A percentile compares a stretch with the other conserved stretches of the same genome.
Conservation (phyloP, 2,888 invertebrate genomes). For the Conomelus anceps region DNA sequence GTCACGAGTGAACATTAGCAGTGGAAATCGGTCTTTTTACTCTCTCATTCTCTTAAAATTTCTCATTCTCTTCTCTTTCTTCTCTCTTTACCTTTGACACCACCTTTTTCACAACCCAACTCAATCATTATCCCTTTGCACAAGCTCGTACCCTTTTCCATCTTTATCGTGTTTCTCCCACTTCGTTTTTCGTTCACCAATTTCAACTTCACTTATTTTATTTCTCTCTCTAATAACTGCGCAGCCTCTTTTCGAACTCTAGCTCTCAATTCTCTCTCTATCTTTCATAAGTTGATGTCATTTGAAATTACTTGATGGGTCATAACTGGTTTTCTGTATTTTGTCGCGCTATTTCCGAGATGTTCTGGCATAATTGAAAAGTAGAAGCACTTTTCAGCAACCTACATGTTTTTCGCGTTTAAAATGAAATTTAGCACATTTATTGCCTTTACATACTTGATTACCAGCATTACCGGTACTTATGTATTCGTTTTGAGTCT, state of each 20-base stretch:
- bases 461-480: background rate
- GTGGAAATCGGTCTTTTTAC: background rate
- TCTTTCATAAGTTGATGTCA: background rate
- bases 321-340: background rate
- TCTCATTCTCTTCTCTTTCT: background rate
- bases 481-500: background rate
- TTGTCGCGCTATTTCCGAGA: background rate
- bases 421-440: background rate
- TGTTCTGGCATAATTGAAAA: background rate
- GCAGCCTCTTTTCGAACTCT: background rate
- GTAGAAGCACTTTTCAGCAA: background rate
- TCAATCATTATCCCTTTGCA: background rate
- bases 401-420: background rate
- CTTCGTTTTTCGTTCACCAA: background rate
- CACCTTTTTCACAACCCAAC: background rate
- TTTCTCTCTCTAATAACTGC: background rate
- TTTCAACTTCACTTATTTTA: background rate
- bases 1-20: constrained; percentile 11
- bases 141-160: background rate
- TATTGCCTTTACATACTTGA: background rate
- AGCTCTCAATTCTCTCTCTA: too few species aligned
- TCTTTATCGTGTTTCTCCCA: background rate
- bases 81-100: background rate
- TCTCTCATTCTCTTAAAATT: background rate
- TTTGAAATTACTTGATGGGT: background rate